Evolutionary conservation across 1,140 invertebrate species (phyloP).

Genomic region (Gryon sp.): DNA sequence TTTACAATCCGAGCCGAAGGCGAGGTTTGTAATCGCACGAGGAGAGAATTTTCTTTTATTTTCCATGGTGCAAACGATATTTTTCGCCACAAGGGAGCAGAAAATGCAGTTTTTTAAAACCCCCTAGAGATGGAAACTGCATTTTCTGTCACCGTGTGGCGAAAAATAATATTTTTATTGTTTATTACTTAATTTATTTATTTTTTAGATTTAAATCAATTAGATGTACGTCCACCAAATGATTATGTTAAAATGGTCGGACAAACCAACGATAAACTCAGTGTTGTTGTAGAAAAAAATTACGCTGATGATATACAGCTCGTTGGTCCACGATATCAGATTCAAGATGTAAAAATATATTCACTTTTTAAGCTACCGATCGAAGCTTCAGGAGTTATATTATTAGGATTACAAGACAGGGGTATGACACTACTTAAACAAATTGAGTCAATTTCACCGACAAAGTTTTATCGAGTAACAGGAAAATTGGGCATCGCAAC

Average conservation of each 20-base stretch:
- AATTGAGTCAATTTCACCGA: conserved; percentile 81
- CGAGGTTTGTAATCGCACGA: no score
- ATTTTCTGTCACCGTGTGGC: no score
- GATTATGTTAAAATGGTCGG: conserved; percentile 83
- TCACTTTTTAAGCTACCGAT: conserved; percentile 81
- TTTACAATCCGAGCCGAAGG: no score
- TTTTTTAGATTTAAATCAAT: conserved; percentile 85
- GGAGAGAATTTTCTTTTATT: no score
- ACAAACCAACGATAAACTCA: conserved; percentile 81
- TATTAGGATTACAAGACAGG: conserved; percentile 87
- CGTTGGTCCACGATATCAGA: conserved; percentile 86
- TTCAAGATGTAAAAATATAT: conserved; percentile 82
- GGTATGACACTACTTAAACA: conserved; percentile 77
- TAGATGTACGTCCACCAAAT: conserved; percentile 82
- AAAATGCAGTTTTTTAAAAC: no score
- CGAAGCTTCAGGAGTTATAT: conserved; percentile 86
- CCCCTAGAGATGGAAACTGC: no score
- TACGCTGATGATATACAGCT: conserved; percentile 86
- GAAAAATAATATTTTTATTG: background rate
- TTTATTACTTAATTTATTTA: conserved; percentile 3
- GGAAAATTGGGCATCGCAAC: conserved; percentile 90
- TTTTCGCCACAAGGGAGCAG: no score
- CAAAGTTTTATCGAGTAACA: conserved; percentile 87
- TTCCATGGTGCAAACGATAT: no score
- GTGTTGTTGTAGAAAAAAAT: conserved; percentile 82